Evolutionary conservation across 2,888 invertebrate genomes (phyloP).

Genomic region (Mesorhabditis sp.): DNA sequence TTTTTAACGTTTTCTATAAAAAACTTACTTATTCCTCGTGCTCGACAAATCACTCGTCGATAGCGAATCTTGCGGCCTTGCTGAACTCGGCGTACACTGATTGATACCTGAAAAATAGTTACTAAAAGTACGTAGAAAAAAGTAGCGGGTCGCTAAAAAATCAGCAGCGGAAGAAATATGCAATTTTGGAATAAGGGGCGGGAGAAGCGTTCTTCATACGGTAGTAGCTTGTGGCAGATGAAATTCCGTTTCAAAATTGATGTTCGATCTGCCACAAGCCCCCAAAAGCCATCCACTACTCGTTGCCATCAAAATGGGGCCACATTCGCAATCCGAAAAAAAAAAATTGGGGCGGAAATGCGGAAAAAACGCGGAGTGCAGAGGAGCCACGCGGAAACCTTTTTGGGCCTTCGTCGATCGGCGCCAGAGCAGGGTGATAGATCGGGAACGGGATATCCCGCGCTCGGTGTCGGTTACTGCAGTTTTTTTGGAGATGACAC

Average conservation of each 20-base stretch:
- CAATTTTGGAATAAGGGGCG: no score
- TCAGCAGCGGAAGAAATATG: no score
- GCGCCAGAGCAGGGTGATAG: not conserved
- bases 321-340: not conserved
- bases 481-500: not conserved
- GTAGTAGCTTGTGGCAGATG: no score
- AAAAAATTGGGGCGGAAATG: not conserved
- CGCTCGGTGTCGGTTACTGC: not conserved
- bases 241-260: not conserved
- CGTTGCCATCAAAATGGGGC: not conserved
- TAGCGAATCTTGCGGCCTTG: conserved; percentile 6
- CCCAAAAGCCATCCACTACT: not conserved
- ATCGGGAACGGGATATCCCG: not conserved
- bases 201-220: no score
- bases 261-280: not conserved
- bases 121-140: no score
- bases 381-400: not conserved
- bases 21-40: conserved; percentile 4
- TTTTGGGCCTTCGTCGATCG: not conserved
- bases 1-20: no score
- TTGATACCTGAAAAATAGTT: not conserved
- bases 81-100: not conserved
- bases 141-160: no score
- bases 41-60: conserved; percentile 6
- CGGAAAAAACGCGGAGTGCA: no score